Evolutionary conservation across 2,113 vertebrate species (phyloP).

Genomic region (Lota lota): DNA sequence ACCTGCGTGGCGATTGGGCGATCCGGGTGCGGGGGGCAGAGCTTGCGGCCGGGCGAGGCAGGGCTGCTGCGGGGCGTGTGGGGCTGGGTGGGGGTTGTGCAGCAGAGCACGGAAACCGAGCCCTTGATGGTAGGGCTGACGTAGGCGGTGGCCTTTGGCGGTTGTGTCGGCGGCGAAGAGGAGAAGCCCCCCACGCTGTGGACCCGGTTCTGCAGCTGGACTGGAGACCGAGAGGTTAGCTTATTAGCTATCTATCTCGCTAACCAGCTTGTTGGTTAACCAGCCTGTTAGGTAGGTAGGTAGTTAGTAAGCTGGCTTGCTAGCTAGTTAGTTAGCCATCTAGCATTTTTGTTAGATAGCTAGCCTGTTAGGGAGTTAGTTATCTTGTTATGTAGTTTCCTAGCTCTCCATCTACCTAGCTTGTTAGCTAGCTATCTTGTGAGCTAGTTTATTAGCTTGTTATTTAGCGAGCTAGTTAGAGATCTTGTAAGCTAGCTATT

Average conservation of each 20-base stretch:
- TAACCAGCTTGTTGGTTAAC: too few species aligned
- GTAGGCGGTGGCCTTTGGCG: slow-evolving; percentile 89
- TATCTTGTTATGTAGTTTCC: too few species aligned
- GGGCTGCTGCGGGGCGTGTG: slow-evolving; percentile 77
- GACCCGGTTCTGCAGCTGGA: slow-evolving; percentile 84
- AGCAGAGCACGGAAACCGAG: slow-evolving; percentile 55
- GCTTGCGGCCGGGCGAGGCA: slow-evolving; percentile 74
- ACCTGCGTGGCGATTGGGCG: slow-evolving; percentile 86
- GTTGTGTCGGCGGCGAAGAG: slow-evolving; percentile 76
- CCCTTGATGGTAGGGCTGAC: slow-evolving; percentile 90
- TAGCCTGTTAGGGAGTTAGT: too few species aligned
- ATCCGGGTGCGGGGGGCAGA: slow-evolving; percentile 74
- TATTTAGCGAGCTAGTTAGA: too few species aligned
- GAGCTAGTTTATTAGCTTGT: too few species aligned
- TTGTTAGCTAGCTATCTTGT: too few species aligned
- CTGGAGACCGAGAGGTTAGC: slow-evolving; percentile 50
- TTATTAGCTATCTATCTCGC: too few species aligned
- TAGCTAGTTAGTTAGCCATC: too few species aligned
- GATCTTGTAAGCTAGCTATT: too few species aligned
- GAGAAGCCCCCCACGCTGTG: slow-evolving; percentile 87
- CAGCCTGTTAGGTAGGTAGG: background rate
- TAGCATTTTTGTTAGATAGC: too few species aligned
- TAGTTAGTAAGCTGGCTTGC: too few species aligned
- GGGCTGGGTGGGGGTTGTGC: slow-evolving; percentile 30
- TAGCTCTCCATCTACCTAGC: too few species aligned